Evolutionary conservation across 1,140 invertebrate species (phyloP).

Genomic region (Megalopta genalis): DNA sequence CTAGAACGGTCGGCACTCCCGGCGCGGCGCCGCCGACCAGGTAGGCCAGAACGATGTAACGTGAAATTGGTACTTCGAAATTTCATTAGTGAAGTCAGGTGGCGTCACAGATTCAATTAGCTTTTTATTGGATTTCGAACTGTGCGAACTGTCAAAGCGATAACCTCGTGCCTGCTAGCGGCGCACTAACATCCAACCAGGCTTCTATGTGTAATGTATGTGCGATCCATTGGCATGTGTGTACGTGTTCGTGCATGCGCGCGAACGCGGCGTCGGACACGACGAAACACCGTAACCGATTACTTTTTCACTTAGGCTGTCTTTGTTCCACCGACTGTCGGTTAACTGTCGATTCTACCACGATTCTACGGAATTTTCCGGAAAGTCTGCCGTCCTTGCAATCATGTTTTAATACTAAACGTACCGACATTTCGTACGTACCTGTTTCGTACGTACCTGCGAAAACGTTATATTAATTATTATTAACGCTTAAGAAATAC

Average conservation of each 20-base stretch:
- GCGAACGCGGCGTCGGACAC: neutral
- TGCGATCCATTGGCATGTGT: neutral
- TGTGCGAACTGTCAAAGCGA: conserved; percentile 79
- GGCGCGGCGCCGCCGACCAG: conserved; percentile 40
- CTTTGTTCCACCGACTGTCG: neutral
- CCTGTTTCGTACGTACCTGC: too few relatives aligned
- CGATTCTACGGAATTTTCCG: too few relatives aligned
- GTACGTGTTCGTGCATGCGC: neutral
- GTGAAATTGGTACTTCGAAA: conserved; percentile 81
- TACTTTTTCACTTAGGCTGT: conserved; percentile 1
- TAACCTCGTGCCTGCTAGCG: conserved; percentile 56
- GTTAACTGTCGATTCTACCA: too few relatives aligned
- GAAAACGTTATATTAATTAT: too few relatives aligned
- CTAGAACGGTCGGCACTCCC: conserved; percentile 39
- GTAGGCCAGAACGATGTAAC: conserved; percentile 72
- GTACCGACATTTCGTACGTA: too few relatives aligned
- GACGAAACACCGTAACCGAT: conserved; percentile 11
- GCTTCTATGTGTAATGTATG: conserved; percentile 19
- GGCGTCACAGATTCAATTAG: conserved; percentile 81
- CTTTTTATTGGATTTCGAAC: conserved; percentile 80
- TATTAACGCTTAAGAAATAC: too few relatives aligned
- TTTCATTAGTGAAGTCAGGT: conserved; percentile 80
- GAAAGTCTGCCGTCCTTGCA: too few relatives aligned
- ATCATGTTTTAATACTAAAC: too few relatives aligned
- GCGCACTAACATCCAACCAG: neutral